These are phyloP conservation scores for Polyodon spathula DNA, from an alignment of 2,113 vertebrate species.

Conservation along the genomic window DNA sequence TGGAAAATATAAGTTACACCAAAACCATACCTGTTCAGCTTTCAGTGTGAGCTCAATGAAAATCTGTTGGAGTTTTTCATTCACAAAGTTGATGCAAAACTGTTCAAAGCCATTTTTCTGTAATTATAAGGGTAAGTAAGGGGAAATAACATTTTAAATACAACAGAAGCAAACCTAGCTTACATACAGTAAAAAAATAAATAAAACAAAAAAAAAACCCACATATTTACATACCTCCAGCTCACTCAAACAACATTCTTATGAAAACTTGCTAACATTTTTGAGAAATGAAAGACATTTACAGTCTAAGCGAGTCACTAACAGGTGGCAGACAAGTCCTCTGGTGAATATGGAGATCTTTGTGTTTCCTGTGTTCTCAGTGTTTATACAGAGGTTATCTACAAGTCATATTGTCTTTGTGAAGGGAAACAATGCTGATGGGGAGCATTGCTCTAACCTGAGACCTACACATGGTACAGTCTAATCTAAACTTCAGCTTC, in stretches of 20 bases:
- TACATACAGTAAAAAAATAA: no score
- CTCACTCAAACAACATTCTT: no score
- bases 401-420: conserved; percentile 8
- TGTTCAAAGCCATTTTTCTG: conserved; percentile 99
- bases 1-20: no score
- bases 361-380: conserved; percentile 23
- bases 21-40: conserved; percentile 97
- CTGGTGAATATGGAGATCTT: conserved; percentile 21
- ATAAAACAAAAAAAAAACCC: no score
- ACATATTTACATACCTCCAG: not conserved
- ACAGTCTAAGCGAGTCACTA: no score
- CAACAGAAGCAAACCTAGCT: no score
- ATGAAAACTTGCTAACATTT: no score
- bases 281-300: no score
- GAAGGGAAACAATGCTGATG: conserved; percentile 19
- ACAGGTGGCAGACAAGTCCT: not conserved
- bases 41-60: conserved; percentile 96
- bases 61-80: conserved; percentile 96
- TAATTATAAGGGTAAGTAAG: conserved; percentile 25
- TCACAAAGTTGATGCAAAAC: conserved; percentile 98
- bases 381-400: conserved; percentile 14
- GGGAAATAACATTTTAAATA: no score
- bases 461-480: not conserved
- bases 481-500: no score
- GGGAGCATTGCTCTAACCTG: conserved; percentile 18